phyloP scores from a whole-genome alignment of 2,797 vertebrate genomes.

The Coendou prehensilis region DNA sequence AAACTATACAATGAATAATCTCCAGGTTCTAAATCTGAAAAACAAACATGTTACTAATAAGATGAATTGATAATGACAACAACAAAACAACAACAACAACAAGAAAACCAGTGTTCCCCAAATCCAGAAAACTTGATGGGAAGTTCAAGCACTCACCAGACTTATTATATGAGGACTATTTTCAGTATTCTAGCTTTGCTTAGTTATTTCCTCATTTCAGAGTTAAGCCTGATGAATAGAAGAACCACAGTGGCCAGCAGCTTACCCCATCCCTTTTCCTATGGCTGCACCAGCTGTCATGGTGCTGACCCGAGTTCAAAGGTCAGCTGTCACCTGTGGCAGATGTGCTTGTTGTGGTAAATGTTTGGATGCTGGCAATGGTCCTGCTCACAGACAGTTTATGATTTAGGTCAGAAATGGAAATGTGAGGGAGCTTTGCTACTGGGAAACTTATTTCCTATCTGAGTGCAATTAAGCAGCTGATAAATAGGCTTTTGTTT shows the following conservation, averaged over 20 bases:
- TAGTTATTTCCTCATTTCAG: conserved; percentile 59
- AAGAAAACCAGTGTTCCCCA: not conserved
- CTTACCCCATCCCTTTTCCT: not conserved
- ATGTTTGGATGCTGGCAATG: conserved; percentile 32
- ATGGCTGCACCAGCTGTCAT: not conserved
- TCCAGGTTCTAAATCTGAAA: not conserved
- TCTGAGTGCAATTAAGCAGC: conserved; percentile 78
- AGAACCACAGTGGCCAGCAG: conserved; percentile 71
- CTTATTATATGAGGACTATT: conserved; percentile 34
- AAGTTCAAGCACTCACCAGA: not conserved
- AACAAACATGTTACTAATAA: not conserved
- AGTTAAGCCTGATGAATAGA: conserved; percentile 67
- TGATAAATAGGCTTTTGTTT: conserved; percentile 85
- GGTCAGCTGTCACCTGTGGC: conserved; percentile 69
- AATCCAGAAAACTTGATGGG: not conserved
- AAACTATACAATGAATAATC: not conserved
- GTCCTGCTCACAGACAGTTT: conserved; percentile 62
- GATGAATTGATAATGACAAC: not conserved
- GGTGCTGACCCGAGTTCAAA: conserved; percentile 50
- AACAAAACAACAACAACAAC: not conserved
- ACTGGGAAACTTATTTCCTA: conserved; percentile 81
- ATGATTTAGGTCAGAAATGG: conserved; percentile 76
- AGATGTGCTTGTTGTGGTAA: conserved; percentile 68
- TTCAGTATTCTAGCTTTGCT: conserved; percentile 14
- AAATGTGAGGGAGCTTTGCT: conserved; percentile 68